These are phyloP conservation scores for Pedetes capensis DNA, from an alignment of 2,113 vertebrate genomes.

Conservation along the genomic window DNA sequence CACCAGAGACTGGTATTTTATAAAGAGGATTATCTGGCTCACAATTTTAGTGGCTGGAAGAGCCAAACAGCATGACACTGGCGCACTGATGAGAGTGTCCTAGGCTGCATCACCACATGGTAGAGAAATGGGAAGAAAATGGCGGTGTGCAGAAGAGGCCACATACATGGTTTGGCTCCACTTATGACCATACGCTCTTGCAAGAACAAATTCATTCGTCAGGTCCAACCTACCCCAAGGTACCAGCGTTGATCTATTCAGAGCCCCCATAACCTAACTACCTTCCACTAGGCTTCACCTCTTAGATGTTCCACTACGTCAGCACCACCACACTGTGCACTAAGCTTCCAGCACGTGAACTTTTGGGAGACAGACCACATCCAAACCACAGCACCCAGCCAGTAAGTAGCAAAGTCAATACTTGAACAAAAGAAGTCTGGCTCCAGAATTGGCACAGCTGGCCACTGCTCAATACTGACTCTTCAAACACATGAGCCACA, in stretches of 20 bases:
- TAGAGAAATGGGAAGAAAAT: neutral
- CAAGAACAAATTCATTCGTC: neutral
- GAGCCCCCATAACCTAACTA: neutral
- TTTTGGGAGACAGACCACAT: neutral
- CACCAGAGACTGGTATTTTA: neutral
- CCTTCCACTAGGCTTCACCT: neutral
- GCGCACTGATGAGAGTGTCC: no score
- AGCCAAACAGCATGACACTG: neutral
- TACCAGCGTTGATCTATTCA: neutral
- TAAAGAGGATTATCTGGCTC: neutral
- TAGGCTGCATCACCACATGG: neutral
- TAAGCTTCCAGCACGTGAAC: neutral
- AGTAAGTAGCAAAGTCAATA: neutral
- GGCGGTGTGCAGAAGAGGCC: neutral
- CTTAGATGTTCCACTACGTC: neutral
- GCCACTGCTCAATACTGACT: neutral
- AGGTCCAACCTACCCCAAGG: neutral
- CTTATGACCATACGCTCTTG: neutral
- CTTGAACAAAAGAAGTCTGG: neutral
- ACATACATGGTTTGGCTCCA: neutral
- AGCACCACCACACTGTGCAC: neutral
- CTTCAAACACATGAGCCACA: neutral
- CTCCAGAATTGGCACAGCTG: neutral
- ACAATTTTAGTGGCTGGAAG: neutral
- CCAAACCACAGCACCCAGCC: neutral